Base-by-base conservation (phyloP, 2,888 invertebrate genomes). In the Cheilosia variabilis region DNA sequence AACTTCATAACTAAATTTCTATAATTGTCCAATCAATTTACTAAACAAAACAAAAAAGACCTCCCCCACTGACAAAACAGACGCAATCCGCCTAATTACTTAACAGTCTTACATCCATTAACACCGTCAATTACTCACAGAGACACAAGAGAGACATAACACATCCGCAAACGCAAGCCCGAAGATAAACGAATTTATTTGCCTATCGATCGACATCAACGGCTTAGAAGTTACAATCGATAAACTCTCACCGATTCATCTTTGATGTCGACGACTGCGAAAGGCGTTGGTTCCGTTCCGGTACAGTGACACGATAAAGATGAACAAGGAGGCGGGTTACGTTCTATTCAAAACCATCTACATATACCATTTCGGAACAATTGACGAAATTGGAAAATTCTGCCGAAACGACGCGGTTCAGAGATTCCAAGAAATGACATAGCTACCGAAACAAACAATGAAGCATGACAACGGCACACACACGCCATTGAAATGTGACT, bases 81-180 rank as follows among this genome's bases (percentile, higher is more conserved):
- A 27, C 65, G 45, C 65, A 66, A 75, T 66, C 76, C 63, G 22
- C 6, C 66, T 62, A 77, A 68, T 77, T 69, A 69, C 65, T 47
- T 19, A 55, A 65, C 52, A 63, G 52, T 53, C 60, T 50, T 53
- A 50, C 60, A 22, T 62, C 68, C 77, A 77, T 77, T 77, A 77
- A 68, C 77, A 77, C 77, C 68, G 69, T 53, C 77, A 53, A 77
- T 77, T 69, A 77, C 69, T 62, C 77, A 62, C 47, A 37, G 53
- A 5, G 7, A 41, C 45, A 45, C 7, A 45, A 53, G 24, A 53
- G 34, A 66, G 13, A 37, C 37, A 7, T 31, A 45, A 73, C 17
- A 45, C 62, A 19, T 17, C 45, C 37, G 45, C 34, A 27, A 55
- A 22, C 37, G 34, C 34, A 27, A 55, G 22, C 47, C 15, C 9